Base-by-base conservation (phyloP, 1,140 invertebrate genomes). In the Trichoplusia ni region DNA sequence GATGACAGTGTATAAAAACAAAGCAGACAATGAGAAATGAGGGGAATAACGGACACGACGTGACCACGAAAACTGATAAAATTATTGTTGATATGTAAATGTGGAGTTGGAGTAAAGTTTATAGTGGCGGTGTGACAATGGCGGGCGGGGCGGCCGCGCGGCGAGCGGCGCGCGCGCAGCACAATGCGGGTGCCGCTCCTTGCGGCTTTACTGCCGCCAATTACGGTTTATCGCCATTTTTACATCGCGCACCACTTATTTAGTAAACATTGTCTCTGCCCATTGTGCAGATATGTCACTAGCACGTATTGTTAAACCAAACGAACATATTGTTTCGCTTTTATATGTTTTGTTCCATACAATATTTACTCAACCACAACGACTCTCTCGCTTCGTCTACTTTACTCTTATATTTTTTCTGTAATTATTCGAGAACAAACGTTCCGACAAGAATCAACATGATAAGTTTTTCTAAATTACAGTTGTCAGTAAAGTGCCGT, bases 71-170 rank as follows among this genome's bases (percentile, higher is more conserved):
- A 73, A 69, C 51, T 58, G 65, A 75, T 73, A 76, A 77, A 78
- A 63, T 67, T 67, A 56, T 66, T 64, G 72, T 71, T 71, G 70
- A 78, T 78, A 82, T 76, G 70, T 60, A 81, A 77, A 77, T 75
- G 73, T 64, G 59, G 66, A 72, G 56, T 64, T 69, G 61, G 25
- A 51, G 67, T 73, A 63, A 73, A 75, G 68, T 81, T 81, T 81
- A 81, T 75, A 69, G 71, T 61, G 59, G 58, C 35, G 42, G 61
- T 25, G 29, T 40, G 51, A 70, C 67, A 75, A 72, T 73, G 65
- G 71, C 40, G 38, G 47, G 54, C 40, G 63, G 64, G 62, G 33
- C 63, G 65, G 66, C 60, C n/a, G n/a, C n/a, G n/a, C n/a, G n/a
- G n/a, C n/a, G n/a, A n/a, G 73, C 63, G 65, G n/a, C 64, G 60